Evolutionary conservation across 2,888 invertebrate species (phyloP), one percentile per base, ranked within the genome.

Genomic region (Eudasyphora cyanicolor): DNA sequence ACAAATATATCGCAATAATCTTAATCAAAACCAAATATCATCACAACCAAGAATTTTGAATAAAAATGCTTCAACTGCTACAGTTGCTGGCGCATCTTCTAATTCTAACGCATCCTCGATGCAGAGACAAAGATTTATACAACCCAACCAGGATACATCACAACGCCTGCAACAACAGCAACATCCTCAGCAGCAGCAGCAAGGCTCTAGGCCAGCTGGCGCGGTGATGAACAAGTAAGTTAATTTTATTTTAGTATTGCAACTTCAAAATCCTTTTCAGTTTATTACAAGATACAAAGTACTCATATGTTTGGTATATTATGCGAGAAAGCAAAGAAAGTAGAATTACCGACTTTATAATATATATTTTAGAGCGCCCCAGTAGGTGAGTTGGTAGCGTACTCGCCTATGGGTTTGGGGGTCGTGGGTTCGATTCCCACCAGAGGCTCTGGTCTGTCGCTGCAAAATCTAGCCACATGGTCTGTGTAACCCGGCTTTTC

Each of bases 151-250:
- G 67, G 84, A 84, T n/a, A 71, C 81, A 12, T 64, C 84, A 6
- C 85, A 86, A 38, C 80, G 83, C 29, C 21, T 76, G 21, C 14
- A 70, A 51, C 79, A 83, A 69, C 86, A 86, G 38, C 86, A 82
- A 7, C 85, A n/a, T n/a, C n/a, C n/a, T n/a, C n/a, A 82, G 27
- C 85, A 85, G 45, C 87, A 86, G 42, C 86, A 84, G 29, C 85
- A 87, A 87, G 19, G 85, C 86, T 3, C 60, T 86, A 76, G 70
- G 70, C 21, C 83, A 79, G 3, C 81, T 51, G 14, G 2, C 2
- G 42, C n/a, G 29, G n/a, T 27, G n/a, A 7, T 14, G 8, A 64
- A 81, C 57, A 78, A 86, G 90, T 90, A 60, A 88, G 89, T 89
- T 62, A 6, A 8, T 8, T 12, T 3, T 8, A 12, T 38, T n/a